phyloP scores from a whole-genome alignment of 2,888 invertebrate species.

The Tolmerus cingulatus region DNA sequence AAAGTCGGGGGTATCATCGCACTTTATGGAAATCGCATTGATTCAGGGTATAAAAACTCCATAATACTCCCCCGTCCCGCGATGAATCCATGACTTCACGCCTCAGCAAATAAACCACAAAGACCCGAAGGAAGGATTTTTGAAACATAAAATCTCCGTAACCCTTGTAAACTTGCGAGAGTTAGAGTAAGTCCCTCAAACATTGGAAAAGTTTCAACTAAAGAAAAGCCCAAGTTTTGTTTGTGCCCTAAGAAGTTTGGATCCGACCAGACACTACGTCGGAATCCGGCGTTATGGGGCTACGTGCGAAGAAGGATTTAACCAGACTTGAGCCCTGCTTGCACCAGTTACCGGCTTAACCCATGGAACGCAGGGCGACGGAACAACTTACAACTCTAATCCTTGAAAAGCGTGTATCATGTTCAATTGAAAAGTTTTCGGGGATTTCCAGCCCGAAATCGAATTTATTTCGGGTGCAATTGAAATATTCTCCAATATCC shows the following conservation, averaged over 20 bases:
- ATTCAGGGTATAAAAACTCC: neutral
- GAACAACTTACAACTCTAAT: conserved; percentile 22
- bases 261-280: neutral
- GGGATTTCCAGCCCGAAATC: neutral
- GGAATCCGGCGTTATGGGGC: neutral
- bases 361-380: neutral
- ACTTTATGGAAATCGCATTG: neutral
- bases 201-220: neutral
- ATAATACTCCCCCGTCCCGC: neutral
- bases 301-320: neutral
- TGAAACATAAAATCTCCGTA: neutral
- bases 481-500: neutral
- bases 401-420: neutral
- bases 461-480: neutral
- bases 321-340: neutral
- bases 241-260: neutral
- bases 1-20: neutral
- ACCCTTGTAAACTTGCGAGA: neutral
- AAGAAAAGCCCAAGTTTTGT: neutral
- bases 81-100: neutral
- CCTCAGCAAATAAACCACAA: neutral
- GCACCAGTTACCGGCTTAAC: neutral
- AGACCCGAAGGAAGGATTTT: neutral
- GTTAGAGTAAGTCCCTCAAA: neutral
- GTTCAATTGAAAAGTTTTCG: conserved; percentile 14